Percentiles rank a stretch among this genome's conserved stretches.
Evolutionary conservation across 2,113 vertebrate genomes (phyloP).

Genomic region (Epinephelus lanceolatus): DNA sequence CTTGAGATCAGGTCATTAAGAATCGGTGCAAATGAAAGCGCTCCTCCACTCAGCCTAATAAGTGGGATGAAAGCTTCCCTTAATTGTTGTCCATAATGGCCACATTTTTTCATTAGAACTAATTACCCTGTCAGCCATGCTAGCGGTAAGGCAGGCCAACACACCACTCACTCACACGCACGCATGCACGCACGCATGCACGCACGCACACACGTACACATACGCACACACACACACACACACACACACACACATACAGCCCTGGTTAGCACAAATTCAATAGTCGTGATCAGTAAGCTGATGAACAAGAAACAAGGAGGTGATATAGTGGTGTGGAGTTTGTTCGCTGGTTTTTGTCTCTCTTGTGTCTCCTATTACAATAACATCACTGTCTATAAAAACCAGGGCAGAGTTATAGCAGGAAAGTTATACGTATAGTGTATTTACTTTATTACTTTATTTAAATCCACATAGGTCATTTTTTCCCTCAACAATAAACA

Average conservation of each 20-base stretch:
- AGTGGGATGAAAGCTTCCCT: conserved; percentile 76
- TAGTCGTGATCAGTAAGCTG: conserved; percentile 74
- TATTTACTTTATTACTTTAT: background rate
- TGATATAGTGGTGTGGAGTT: background rate
- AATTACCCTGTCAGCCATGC: conserved; percentile 77
- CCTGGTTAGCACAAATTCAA: conserved; percentile 73
- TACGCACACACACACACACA: background rate
- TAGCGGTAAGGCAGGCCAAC: background rate
- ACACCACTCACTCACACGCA: background rate
- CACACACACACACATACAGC: conserved; percentile 6
- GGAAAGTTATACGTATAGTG: background rate
- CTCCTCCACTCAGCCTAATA: conserved; percentile 77
- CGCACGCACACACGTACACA: background rate
- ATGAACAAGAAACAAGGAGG: conserved; percentile 28
- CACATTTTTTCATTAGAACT: conserved; percentile 82
- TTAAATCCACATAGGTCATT: too few relatives aligned
- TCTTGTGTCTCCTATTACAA: background rate
- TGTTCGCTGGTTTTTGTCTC: background rate
- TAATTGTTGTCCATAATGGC: conserved; percentile 82
- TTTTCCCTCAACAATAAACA: too few relatives aligned
- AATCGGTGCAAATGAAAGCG: conserved; percentile 69
- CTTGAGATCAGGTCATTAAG: conserved; percentile 67
- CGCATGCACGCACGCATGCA: background rate
- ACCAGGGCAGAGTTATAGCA: background rate
- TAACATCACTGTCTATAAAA: background rate